Percentiles rank a stretch among this genome's conserved stretches.
phyloP scores from a whole-genome alignment of 2,888 invertebrate genomes.

The Polydrusus pterygomalis region DNA sequence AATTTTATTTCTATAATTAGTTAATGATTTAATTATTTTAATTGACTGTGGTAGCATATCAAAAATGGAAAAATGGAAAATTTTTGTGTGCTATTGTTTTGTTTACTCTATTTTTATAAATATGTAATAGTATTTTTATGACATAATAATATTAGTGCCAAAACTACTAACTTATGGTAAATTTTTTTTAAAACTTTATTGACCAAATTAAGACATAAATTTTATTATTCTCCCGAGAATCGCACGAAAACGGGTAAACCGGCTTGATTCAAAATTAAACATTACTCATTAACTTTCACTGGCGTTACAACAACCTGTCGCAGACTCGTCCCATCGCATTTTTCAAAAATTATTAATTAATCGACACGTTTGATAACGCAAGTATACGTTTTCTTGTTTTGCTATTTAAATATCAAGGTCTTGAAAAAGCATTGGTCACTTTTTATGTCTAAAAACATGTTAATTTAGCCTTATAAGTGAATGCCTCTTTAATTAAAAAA shows the following conservation, averaged over 20 bases:
- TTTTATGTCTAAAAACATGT: conserved; percentile 1
- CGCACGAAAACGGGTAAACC: neutral
- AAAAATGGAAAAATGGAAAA: too few relatives aligned
- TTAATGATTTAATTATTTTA: too few relatives aligned
- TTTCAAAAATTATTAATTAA: conserved; percentile 13
- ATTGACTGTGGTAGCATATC: too few relatives aligned
- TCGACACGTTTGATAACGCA: neutral
- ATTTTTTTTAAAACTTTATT: too few relatives aligned
- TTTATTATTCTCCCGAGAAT: too few relatives aligned
- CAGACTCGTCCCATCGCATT: conserved; percentile 7
- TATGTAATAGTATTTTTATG: too few relatives aligned
- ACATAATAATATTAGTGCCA: too few relatives aligned
- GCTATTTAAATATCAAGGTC: conserved; percentile 22
- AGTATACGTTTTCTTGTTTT: conserved; percentile 1
- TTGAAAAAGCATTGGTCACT: neutral
- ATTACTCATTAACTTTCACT: conserved; percentile 29
- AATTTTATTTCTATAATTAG: too few relatives aligned
- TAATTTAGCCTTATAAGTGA: conserved; percentile 2
- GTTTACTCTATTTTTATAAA: too few relatives aligned
- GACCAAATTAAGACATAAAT: too few relatives aligned
- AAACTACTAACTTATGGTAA: too few relatives aligned
- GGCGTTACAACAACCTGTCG: conserved; percentile 4
- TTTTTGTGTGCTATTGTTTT: too few relatives aligned
- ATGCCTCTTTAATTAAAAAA: neutral
- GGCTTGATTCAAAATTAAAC: conserved; percentile 25